Evolutionary conservation across 2,797 vertebrate species (phyloP), one percentile per base, ranked within the genome.

Genomic region (Antrozous pallidus): DNA sequence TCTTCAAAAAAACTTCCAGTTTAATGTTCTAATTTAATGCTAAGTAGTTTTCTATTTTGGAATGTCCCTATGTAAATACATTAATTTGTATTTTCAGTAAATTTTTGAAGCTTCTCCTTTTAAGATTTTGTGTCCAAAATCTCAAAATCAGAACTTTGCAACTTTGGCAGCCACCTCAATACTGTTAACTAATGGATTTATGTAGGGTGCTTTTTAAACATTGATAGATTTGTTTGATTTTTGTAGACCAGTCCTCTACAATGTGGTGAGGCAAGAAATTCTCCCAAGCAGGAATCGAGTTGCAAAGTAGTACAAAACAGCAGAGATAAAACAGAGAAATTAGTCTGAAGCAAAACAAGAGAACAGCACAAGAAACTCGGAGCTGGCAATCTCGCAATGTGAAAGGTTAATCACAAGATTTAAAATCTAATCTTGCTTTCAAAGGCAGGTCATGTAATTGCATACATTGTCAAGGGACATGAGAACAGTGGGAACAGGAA

Each of bases 331-430:
- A 91, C 42, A 71, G 94, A 90, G 90, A 97, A 95, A 94, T 77
- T 45, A 90, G 28, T 75, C 40, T 33, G 31, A 84, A 81, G 81
- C 79, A 73, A 69, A 85, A 85, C 88, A 92, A 92, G 94, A 73
- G 78, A 71, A 86, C 38, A 11, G 36, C 61, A 56, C 58, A 20
- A 85, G 87, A 85, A 97, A 92, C 85, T 82, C 33, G 7, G 90
- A 87, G 96, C 82, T 45, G 73, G 79, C 88, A 51, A 12, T 70
- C 95, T 91, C n/a, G 0, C 47, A 33, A 89, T 92, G 97, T 92
- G 94, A 97, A 95, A 97, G 97, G 96, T 95, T 97, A 97, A 97
- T 97, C 97, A 97, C 93, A 93, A 97, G 96, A 94, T 96, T 97
- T 94, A 97, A 96, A 97, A 94, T 94, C 95, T 96, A 95, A 95